Base-by-base conservation (phyloP, 2,797 vertebrate genomes). In the Pachyuromys duprasi region DNA sequence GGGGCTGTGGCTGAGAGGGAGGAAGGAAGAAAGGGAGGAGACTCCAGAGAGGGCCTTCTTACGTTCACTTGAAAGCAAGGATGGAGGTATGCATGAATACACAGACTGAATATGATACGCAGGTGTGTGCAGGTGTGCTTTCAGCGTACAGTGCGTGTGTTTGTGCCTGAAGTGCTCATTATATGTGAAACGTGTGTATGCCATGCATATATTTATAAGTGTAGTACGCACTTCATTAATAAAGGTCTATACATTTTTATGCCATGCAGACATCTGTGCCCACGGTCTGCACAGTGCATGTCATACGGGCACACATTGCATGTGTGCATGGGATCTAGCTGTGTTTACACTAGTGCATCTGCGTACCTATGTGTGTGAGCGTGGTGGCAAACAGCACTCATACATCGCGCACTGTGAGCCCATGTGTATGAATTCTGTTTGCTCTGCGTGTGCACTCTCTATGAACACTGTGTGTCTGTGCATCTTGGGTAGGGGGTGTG, bases 331-430 rank as follows among this genome's bases (percentile, higher is more conserved):
- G 31, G 39, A 3, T 39, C 26, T 42, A 39, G 12, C 49, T 75
- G 83, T 55, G 81, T 60, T 74, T 49, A 39, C 42, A n/a, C 0
- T 4, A 78, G 33, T 26, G 60, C 87, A 20, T 31, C 5, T 14
- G 6, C 57, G 8, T 69, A 22, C 57, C n/a, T 2, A 3, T 53
- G 69, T 49, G 14, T 8, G 22, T 57, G 45, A 86, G 24, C 42
- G 20, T 13, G 53, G 33, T 26, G 0, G 4, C 6, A 57, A 14
- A 17, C 2, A 14, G 8, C 3, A 2, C 39, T 39, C 42, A 2
- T 0, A 5, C 0, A 8, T 49, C 36, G 1, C 3, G 39, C 20
- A 2, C 78, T 3, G 0, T 33, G 57, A 31, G n/a, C n/a, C 5
- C 0, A 3, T 3, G n/a, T 9, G 72, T n/a, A 20, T 5, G 14